phyloP scores from a whole-genome alignment of 2,888 invertebrate species.

The Diloba caeruleocephala region DNA sequence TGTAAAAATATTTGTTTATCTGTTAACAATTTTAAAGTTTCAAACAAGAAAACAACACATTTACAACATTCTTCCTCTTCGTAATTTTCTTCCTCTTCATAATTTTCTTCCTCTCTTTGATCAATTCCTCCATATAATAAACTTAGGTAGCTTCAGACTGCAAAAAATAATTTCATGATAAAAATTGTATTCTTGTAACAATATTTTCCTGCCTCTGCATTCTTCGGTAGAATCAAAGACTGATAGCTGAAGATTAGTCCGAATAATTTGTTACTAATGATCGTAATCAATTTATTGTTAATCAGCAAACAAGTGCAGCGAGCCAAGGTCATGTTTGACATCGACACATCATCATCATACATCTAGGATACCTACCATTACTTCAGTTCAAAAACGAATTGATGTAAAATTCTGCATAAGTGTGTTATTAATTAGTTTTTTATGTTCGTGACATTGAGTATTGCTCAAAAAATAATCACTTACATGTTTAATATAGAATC shows the following conservation, averaged over 20 bases:
- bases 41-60: no score
- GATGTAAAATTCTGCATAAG: background rate
- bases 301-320: constrained; percentile 30
- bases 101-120: background rate
- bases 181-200: background rate
- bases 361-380: background rate
- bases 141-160: background rate
- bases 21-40: no score
- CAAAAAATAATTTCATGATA: background rate
- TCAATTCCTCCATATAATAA: no score
- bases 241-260: constrained; percentile 11
- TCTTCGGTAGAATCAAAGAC: constrained; percentile 20
- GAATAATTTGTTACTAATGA: constrained; percentile 10
- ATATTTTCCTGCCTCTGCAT: background rate
- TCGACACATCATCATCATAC: constrained; percentile 1
- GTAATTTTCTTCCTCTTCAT: no score
- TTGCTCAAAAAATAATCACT: background rate
- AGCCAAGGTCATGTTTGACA: constrained; percentile 17
- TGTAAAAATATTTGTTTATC: no score
- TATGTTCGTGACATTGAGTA: constrained; percentile 4
- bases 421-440: background rate
- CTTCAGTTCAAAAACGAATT: background rate
- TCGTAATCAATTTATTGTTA: constrained; percentile 26
- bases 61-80: no score
- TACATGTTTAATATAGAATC: no score